Evolutionary conservation across 1,140 invertebrate genomes (phyloP).

Genomic region (Nasonia longicornis): DNA sequence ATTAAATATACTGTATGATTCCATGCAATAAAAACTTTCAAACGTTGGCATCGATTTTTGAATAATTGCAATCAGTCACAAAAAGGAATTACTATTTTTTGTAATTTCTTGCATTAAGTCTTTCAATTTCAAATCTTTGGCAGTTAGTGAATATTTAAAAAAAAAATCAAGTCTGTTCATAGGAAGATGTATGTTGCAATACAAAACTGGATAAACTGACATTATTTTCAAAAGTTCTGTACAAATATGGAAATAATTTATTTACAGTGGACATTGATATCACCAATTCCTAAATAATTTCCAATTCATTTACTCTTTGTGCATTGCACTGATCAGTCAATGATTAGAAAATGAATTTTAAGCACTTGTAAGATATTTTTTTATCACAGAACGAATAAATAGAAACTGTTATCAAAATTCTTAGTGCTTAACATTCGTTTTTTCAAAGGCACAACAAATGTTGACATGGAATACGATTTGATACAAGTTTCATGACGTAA

Average conservation of each 20-base stretch:
- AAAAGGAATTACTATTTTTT: no score
- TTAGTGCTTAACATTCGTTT: constrained; percentile 1
- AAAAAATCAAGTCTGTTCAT: not conserved
- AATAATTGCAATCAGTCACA: no score
- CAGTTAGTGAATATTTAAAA: not conserved
- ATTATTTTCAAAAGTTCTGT: not conserved
- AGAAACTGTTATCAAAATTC: not conserved
- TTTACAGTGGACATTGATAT: not conserved
- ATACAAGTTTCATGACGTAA: constrained; percentile 13
- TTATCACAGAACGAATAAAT: not conserved
- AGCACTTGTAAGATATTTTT: not conserved
- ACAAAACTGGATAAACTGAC: not conserved
- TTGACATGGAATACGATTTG: not conserved
- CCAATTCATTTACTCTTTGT: not conserved
- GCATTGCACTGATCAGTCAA: not conserved
- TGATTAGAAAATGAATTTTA: constrained; percentile 9
- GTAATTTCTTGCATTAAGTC: no score
- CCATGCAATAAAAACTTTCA: not conserved
- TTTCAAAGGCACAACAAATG: not conserved
- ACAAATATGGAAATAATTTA: not conserved
- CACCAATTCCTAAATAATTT: not conserved
- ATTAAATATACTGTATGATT: not conserved
- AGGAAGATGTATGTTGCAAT: not conserved
- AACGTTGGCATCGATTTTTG: not conserved
- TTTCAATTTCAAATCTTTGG: no score